phyloP scores from a whole-genome alignment of 2,888 invertebrate species.

The Thelaira solivaga region DNA sequence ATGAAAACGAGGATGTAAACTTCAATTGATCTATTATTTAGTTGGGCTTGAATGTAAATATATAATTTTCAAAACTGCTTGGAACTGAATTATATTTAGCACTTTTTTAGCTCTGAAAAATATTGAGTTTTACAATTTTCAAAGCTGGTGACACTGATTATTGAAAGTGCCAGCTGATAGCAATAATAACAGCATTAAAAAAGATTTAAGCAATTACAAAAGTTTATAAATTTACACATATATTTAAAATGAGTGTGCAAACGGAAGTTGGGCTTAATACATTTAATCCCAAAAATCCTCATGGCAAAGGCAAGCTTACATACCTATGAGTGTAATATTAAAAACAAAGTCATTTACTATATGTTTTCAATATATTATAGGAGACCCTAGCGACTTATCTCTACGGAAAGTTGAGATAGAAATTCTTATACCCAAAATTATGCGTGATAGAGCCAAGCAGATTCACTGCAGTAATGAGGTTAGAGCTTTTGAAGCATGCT shows the following conservation, averaged over 20 bases:
- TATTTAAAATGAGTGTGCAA: constrained; percentile 52
- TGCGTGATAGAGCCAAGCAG: constrained; percentile 87
- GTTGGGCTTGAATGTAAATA: too few relatives aligned
- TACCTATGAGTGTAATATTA: background rate
- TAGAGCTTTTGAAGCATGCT: constrained; percentile 84
- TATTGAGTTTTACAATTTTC: too few relatives aligned
- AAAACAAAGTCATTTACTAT: background rate
- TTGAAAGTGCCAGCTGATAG: too few relatives aligned
- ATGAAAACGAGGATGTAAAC: too few relatives aligned
- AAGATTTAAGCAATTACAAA: too few relatives aligned
- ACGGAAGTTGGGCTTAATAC: constrained; percentile 4
- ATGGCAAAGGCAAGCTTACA: constrained; percentile 74
- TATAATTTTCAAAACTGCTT: too few relatives aligned
- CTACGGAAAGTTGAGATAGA: constrained; percentile 92
- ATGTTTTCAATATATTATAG: constrained; percentile 59
- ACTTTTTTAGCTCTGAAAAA: too few relatives aligned
- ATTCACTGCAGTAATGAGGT: constrained; percentile 89
- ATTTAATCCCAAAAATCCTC: constrained; percentile 71
- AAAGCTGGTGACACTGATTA: too few relatives aligned
- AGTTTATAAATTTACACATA: too few relatives aligned
- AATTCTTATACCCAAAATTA: constrained; percentile 91
- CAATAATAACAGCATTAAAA: too few relatives aligned
- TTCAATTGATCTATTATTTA: too few relatives aligned
- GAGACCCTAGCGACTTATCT: constrained; percentile 80
- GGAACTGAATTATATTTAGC: too few relatives aligned